Base-by-base conservation (phyloP, 92 coral and sea anemone species). In the Montipora capitata region DNA sequence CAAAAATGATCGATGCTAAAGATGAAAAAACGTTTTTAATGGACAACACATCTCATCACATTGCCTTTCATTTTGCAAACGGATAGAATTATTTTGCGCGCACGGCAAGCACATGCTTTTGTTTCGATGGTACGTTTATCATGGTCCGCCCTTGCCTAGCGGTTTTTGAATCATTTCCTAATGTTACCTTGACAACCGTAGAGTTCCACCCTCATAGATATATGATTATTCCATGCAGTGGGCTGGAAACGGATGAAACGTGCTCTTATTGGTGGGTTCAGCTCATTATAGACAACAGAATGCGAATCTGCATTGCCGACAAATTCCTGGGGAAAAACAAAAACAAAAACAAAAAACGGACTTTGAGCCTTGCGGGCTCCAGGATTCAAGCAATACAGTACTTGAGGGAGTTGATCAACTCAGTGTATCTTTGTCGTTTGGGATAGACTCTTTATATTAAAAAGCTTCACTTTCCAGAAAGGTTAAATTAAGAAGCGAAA, bases 161-260 rank as follows among this genome's bases (percentile, higher is more conserved):
- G 18, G 3, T 12, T 13, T 5, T 1, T 14, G 6, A 15, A 61
- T 3, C 2, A 13, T 11, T n/a, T 17, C 7, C 15, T 7, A 2
- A 13, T 2, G 66, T 61, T 65, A 65, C 70, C 70, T 18, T 65
- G 70, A 38, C 70, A 65, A 65, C 70, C 70, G 35, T 65, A 65
- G 10, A 65, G 41, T 17, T 65, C 70, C 10, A 65, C 70, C 35
- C 70, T 18, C 70, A 65, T 65, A 4, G 70, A 18, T 18, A 65
- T 35, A 12, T 38, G 7, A 4, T 7, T 12, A 0, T 18, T 18
- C 70, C 70, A 18, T 16, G 41, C 40, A 7, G 35, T 17, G 20
- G 70, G 70, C 7, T 12, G 70, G 5, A 65, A 18, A 65, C 70
- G 70, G 70, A 65, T 20, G 42, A 5, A 65, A 6, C 42, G 70